Percentiles rank a stretch among this genome's conserved stretches.
Evolutionary conservation across 2,888 invertebrate genomes (phyloP).

Genomic region (Apotomis capreana): DNA sequence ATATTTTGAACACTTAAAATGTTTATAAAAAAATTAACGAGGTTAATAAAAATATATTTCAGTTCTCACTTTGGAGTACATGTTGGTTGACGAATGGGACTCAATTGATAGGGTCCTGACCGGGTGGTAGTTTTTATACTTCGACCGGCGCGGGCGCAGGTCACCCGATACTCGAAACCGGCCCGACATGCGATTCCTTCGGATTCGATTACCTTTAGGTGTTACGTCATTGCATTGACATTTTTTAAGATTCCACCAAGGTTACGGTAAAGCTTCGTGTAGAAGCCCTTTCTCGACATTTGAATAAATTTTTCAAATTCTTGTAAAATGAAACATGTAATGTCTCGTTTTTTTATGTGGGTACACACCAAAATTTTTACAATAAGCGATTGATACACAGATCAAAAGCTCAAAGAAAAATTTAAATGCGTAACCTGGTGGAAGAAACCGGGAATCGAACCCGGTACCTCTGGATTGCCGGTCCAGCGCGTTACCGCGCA

Average conservation of each 20-base stretch:
- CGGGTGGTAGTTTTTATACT: constrained; percentile 78
- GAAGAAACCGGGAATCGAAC: too few species aligned
- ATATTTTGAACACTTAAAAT: too few species aligned
- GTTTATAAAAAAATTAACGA: too few species aligned
- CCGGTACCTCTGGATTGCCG: too few species aligned
- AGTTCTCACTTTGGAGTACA: constrained; percentile 74
- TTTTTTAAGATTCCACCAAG: constrained; percentile 72
- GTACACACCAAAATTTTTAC: too few species aligned
- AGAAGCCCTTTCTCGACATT: constrained; percentile 45
- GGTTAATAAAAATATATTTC: too few species aligned
- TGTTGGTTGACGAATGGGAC: constrained; percentile 69
- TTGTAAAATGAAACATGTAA: too few species aligned
- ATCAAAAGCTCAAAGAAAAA: too few species aligned
- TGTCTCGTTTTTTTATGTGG: too few species aligned
- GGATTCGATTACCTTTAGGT: constrained; percentile 72
- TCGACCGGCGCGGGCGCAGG: constrained; percentile 59
- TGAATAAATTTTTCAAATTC: background rate
- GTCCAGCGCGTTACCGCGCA: too few species aligned
- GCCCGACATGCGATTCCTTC: constrained; percentile 71
- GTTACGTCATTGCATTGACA: constrained; percentile 71
- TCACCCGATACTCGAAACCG: constrained; percentile 74
- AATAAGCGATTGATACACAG: too few species aligned
- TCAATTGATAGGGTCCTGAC: constrained; percentile 69
- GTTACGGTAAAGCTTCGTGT: constrained; percentile 63
- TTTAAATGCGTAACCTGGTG: too few species aligned